phyloP scores from a whole-genome alignment of 2,113 vertebrate species.

The Stigmatopora nigra region DNA sequence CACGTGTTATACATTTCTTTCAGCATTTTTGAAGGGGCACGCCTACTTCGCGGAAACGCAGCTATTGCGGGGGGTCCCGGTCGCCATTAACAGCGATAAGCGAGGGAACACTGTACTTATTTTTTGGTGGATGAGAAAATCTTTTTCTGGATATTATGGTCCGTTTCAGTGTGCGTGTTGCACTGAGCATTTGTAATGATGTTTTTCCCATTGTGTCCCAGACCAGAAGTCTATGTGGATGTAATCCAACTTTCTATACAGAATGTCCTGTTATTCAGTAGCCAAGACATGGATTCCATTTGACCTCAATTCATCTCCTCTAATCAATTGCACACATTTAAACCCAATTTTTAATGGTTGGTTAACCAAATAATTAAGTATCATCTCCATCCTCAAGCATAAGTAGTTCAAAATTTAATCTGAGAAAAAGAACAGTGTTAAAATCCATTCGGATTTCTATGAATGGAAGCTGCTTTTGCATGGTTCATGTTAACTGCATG shows the following conservation, averaged over 20 bases:
- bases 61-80: no score
- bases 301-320: neutral
- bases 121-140: neutral
- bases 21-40: no score
- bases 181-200: neutral
- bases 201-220: neutral
- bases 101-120: no score
- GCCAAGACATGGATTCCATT: neutral
- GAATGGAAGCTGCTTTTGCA: conserved; percentile 68
- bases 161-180: neutral
- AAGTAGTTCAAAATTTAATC: conserved; percentile 23
- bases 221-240: neutral
- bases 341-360: neutral
- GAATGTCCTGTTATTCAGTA: neutral
- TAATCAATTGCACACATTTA: neutral
- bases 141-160: neutral
- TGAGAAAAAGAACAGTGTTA: conserved; percentile 3
- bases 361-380: neutral
- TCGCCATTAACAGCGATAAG: no score
- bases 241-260: neutral
- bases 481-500: conserved; percentile 72
- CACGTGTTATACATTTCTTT: no score
- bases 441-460: conserved; percentile 7
- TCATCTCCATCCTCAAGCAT: neutral
- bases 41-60: no score